Base-by-base conservation (phyloP, 2,888 invertebrate genomes). In the Harpagoxenus sublaevis region DNA sequence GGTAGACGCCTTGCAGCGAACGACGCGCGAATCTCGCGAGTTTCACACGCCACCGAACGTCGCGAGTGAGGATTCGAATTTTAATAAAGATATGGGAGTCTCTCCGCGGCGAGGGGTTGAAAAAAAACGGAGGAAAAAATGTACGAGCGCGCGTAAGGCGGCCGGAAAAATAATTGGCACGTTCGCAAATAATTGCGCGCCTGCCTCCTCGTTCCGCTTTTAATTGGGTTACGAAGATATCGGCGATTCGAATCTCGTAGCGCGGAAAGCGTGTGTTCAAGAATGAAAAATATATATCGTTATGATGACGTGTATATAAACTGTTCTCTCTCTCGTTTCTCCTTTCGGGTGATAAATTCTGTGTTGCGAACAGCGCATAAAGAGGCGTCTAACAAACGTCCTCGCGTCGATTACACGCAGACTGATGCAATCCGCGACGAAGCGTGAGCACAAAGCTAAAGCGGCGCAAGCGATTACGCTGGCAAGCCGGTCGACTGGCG, bases 91-190 rank as follows among this genome's bases (percentile, higher is more conserved):
- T 75, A 45, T 75, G 15, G 48, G n/a, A 75, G 15, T 78, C 57
- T 78, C 57, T 57, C 45, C 57, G 48, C 23, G 71, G 2, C 23
- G 5, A 18, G 9, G 23, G 10, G 5, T 10, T 10, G 23, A 8
- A 15, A 35, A 35, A 70, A 70, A n/a, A 39, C 10, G 15, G 18
- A 23, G 42, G 1, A 45, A 57, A 31, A 45, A 55, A n/a, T 18
- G 10, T 15, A 60, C 9, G 10, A n/a, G 51, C 9, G 77, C 12
- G 62, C 15, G 23, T 63, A 75, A 75, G 62, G 42, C 51, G 28
- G 15, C 39, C 23, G 62, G 53, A 63, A 63, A 63, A 82, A 63
- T 82, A 82, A 82, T 82, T 82, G 77, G 53, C 82, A 28, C 77
- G 39, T 74, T 57, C 51, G 82, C 62, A 48, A 71, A 71, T 79